Base-by-base conservation (phyloP, 2,113 vertebrate genomes). In the Alligator mississippiensis region DNA sequence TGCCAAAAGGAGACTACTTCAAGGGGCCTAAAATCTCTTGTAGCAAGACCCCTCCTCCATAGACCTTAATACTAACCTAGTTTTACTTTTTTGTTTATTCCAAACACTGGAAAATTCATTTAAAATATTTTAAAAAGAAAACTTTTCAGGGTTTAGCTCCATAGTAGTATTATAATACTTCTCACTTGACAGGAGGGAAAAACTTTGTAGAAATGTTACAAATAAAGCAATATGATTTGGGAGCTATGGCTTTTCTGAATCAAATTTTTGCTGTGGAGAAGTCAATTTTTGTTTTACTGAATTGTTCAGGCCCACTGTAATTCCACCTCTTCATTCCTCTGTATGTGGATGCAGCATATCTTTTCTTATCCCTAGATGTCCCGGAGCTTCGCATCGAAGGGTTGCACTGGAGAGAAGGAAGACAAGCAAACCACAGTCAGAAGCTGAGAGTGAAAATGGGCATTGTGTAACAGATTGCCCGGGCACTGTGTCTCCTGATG, bases 311-410 rank as follows among this genome's bases (percentile, higher is more conserved):
- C 28, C 1, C 87, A 80, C 63, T 84, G 17, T 57, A 28, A 11
- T n/a, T 28, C 57, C 21, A 13, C 30, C 12, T 3, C 13, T 34
- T 30, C 25, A 9, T 63, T 86, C 75, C 34, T 57, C 74, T 34
- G 30, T 47, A 25, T 86, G 78, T 94, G 93, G 91, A 89, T 72
- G 2, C 63, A 24, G 11, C 78, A 4, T 60, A 27, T 2, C 1
- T 90, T 93, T 76, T 90, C 62, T 94, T 93, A 55, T 94, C 68
- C 85, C 5, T 98, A 99, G 99, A 97, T 99, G 99, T 97, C 98
- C 98, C 27, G 99, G 99, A 94, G 99, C 98, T 87, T 98, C 98
- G 85, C 97, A 98, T 93, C 98, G 98, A 93, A 98, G 99, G 97
- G 98, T 94, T 64, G 98, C 94, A 55, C 94, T 99, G 92, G 99